Base-by-base conservation (phyloP, 92 coral and sea anemone species). In the Bergia sp. region DNA sequence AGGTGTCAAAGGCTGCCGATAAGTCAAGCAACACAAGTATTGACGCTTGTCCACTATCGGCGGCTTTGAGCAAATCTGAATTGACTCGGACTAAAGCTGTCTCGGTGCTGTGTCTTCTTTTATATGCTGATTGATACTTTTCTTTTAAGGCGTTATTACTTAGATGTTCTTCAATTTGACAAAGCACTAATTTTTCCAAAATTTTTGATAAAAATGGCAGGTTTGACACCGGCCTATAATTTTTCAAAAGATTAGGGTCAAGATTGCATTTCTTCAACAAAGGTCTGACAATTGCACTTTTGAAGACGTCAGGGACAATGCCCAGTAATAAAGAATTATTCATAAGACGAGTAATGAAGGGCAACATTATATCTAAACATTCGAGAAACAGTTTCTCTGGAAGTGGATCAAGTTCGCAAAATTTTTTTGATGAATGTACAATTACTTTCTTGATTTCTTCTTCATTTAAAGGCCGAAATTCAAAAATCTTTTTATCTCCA, bases 61-160 rank as follows among this genome's bases (percentile, higher is more conserved):
- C 20, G 79, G 79, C 79, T 75, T 75, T 75, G 2, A 75, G 79
- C 20, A 75, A 75, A 75, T 75, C 79, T 1, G 79, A 75, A 1
- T 1, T 75, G 2, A 75, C 79, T 75, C 79, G 79, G 79, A 75
- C 79, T 75, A 75, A 75, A 1, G 79, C 79, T 75, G 79, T 75
- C 79, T 75, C 79, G 79, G 79, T 75, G 79, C 79, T 75, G 20
- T 75, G 79, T 75, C 79, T 9, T 1, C 2, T 75, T 75, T 75
- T 75, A 11, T 75, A 75, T 75, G 79, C 79, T 1, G 79, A 75
- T 75, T 75, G 79, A 11, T 1, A 75, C 2, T 75, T 75, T 75
- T 75, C 79, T 11, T 75, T 75, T 1, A 75, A 11, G 1, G 20
- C 4, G 79, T 75, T 75, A 1, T 75, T 11, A 1, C 79, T 75